These are phyloP conservation scores for Diarsia brunnea DNA, from an alignment of 2,888 invertebrate species.

Conservation along the genomic window DNA sequence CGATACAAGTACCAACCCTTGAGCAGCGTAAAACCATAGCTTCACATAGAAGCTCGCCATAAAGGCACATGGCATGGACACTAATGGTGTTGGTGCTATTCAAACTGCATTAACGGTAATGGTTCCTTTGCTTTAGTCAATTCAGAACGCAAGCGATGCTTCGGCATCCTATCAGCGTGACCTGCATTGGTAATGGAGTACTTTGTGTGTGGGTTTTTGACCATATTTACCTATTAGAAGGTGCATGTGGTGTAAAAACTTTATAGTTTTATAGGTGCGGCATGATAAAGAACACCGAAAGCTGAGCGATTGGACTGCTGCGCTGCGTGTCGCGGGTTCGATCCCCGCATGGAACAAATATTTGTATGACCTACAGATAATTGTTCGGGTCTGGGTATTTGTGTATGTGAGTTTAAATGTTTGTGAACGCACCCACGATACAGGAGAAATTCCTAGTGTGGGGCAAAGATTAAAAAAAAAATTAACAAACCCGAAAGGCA, in stretches of 20 bases:
- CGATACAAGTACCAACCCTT: neutral
- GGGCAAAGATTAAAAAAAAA: too few species aligned
- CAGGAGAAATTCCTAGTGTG: too few species aligned
- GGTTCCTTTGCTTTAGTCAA: conserved; percentile 40
- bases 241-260: neutral
- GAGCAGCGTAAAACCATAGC: conserved; percentile 6
- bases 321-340: too few species aligned
- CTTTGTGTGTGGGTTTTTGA: neutral
- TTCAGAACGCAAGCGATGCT: conserved; percentile 25
- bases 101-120: conserved; percentile 60
- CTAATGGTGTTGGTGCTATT: conserved; percentile 58
- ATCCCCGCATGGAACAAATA: too few species aligned
- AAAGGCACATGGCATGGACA: conserved; percentile 37
- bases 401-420: too few species aligned
- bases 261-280: neutral
- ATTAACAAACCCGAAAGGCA: too few species aligned
- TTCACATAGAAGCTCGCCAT: conserved; percentile 23
- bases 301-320: too few species aligned
- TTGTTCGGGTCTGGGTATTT: too few species aligned
- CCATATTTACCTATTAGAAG: neutral
- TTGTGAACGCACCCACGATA: too few species aligned
- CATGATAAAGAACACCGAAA: neutral
- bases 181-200: conserved; percentile 23
- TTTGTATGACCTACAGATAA: too few species aligned
- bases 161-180: conserved; percentile 8